These are phyloP conservation scores for Coptodon rendalli DNA, from an alignment of 2,113 vertebrate genomes.

Conservation along the genomic window DNA sequence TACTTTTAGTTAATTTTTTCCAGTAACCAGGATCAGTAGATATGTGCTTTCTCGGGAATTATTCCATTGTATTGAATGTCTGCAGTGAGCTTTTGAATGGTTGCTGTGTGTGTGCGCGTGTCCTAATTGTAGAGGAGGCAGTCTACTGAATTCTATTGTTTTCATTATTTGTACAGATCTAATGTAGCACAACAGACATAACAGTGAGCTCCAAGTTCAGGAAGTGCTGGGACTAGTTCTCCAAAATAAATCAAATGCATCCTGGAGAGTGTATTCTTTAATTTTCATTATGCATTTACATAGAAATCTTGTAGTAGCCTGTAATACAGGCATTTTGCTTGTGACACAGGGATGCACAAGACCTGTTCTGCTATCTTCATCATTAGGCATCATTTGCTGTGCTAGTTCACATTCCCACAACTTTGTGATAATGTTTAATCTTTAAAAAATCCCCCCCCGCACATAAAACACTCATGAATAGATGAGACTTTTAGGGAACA, in stretches of 20 bases:
- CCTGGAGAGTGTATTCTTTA: background rate
- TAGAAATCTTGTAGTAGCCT: background rate
- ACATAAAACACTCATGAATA: background rate
- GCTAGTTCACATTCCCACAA: background rate
- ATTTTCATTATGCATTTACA: background rate
- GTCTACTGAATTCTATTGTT: background rate
- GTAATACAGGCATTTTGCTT: fast-evolving
- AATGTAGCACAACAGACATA: background rate
- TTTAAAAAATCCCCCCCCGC: background rate
- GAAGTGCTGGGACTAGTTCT: background rate
- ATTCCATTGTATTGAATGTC: background rate
- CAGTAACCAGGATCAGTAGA: background rate
- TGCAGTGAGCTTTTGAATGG: background rate
- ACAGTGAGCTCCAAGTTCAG: background rate
- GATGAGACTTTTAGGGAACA: background rate
- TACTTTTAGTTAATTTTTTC: background rate
- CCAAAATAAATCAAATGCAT: conserved; percentile 9
- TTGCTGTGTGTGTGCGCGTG: background rate
- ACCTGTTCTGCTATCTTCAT: background rate
- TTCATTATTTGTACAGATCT: conserved; percentile 10
- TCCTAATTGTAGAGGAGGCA: background rate
- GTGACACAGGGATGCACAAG: background rate
- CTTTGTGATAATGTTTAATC: background rate
- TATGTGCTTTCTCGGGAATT: background rate
- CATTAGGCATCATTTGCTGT: background rate